Base-by-base conservation (phyloP, 2,797 vertebrate species). In the Moxostoma hubbsi region DNA sequence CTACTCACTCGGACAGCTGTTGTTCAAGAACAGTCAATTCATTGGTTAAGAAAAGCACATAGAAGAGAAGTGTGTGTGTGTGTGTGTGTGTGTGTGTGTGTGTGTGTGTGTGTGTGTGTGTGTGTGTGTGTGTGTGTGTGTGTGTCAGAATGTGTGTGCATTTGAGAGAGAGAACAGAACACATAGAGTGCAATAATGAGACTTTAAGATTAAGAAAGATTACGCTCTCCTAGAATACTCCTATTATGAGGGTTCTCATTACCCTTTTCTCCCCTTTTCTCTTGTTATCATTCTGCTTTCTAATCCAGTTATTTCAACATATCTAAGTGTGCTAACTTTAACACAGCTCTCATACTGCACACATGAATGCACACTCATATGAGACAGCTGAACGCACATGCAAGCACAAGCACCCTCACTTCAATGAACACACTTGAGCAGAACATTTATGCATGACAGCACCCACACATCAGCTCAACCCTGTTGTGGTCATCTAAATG, bases 351-450 rank as follows among this genome's bases (percentile, higher is more conserved):
- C 53, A 47, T 16, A 45, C 36, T 36, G 36, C 4, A 36, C 68
- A 50, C 68, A 79, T 73, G 77, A 72, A 16, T 73, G 61, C 70
- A 45, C 77, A 73, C 57, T 8, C 46, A 58, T 73, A 51, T 65
- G 62, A 79, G 53, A 64, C 69, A 79, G 77, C 46, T 79, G 77
- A 79, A 66, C 13, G 62, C 61, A 58, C 61, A 79, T 78, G 62
- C 36, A 57, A 79, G 77, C 77, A 79, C 77, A 79, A 79, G 69
- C 5, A 16, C 54, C 59, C 62, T 65, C 13, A 65, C 10, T 7
- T 8, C 10, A 6, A 66, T 65, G 46, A 73, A 64, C 15, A 58
- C 77, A 66, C 61, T 73, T 71, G 69, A 57, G 69, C 51, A 24
- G 58, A 58, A 75, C 50, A 64, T 68, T 57, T 69, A 79, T 59